phyloP scores from a whole-genome alignment of 2,888 invertebrate species.

The Ptilodon capucinus region DNA sequence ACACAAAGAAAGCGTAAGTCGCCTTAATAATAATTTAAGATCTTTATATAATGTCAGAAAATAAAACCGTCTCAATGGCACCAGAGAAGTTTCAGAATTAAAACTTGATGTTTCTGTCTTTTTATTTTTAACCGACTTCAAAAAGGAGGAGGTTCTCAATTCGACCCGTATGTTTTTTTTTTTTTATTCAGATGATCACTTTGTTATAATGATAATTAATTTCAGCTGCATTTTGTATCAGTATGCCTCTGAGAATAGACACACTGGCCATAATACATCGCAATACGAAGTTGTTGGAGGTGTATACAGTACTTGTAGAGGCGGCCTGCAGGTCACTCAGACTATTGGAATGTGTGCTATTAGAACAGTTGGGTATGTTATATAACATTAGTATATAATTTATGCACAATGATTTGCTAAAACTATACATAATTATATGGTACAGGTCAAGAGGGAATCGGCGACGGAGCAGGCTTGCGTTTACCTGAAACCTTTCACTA shows the following conservation, averaged over 20 bases:
- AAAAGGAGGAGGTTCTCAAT: no score
- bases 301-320: constrained; percentile 89
- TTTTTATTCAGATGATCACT: neutral
- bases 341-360: constrained; percentile 84
- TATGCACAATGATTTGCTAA: no score
- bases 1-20: constrained; percentile 85
- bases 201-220: constrained; percentile 9
- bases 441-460: constrained; percentile 76
- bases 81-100: no score
- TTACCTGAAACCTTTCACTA: constrained; percentile 89
- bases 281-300: constrained; percentile 83
- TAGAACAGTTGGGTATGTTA: constrained; percentile 79
- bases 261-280: constrained; percentile 87
- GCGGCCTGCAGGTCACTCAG: constrained; percentile 87
- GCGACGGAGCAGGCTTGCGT: constrained; percentile 75
- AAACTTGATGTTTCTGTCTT: no score
- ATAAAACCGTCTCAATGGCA: no score
- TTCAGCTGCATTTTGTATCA: constrained; percentile 76
- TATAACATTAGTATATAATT: neutral
- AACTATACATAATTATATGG: no score
- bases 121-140: no score
- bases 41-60: no score
- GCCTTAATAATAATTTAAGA: no score
- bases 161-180: no score
- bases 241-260: constrained; percentile 86